Conservation (phyloP, 2,113 vertebrate species). For the Felis catus region DNA sequence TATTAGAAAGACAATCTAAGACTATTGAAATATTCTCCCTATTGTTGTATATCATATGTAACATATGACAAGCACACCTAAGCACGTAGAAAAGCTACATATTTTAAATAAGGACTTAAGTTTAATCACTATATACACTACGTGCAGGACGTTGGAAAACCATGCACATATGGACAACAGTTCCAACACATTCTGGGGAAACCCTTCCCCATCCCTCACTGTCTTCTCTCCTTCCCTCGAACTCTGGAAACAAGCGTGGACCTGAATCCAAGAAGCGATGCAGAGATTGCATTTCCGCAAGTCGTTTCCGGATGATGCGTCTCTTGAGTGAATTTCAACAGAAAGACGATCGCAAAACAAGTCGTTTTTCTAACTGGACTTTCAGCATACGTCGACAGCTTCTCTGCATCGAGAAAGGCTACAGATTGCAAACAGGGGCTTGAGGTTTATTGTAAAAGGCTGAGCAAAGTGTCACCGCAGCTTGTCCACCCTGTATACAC, state of each 20-base stretch:
- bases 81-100: neutral
- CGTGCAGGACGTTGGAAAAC: neutral
- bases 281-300: neutral
- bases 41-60: neutral
- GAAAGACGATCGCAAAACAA: neutral
- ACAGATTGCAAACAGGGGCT: neutral
- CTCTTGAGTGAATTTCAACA: neutral
- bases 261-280: neutral
- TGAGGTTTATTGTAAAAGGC: neutral
- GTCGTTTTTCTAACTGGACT: neutral
- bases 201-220: neutral
- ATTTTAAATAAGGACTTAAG: neutral
- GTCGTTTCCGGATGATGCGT: neutral
- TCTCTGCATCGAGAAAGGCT: neutral
- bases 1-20: neutral
- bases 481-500: neutral
- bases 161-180: fast-evolving
- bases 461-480: neutral
- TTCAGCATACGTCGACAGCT: neutral
- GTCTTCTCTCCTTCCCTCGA: neutral
- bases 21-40: neutral
- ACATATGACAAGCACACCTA: neutral
- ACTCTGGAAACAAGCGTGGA: neutral
- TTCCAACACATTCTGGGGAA: neutral
- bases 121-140: neutral